Base-by-base conservation (phyloP, 2,888 invertebrate genomes). In the Epirrhoe alternata region DNA sequence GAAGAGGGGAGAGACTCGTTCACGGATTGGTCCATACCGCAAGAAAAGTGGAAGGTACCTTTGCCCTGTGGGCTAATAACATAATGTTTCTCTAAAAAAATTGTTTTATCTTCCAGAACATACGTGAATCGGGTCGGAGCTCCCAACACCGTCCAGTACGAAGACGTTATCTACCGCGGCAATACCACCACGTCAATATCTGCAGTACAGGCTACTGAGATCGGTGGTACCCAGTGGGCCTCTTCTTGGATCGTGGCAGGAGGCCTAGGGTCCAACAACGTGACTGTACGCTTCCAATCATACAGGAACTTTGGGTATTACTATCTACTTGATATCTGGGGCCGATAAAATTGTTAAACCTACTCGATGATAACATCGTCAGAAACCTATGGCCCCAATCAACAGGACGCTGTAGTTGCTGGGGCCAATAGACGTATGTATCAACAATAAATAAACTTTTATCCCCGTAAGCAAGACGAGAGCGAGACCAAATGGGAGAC, bases 241-340 rank as follows among this genome's bases (percentile, higher is more conserved):
- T 70, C 69, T 0, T 83, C 85, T 0, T 81, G 80, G 72, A 70
- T 91, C 5, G 45, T 81, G 0, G 71, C 24, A 0, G 86, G 86
- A 0, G 90, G 90, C 0, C 42, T 88, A 0, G 82, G 84, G 0
- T 68, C 71, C 31, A 84, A 74, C 63, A 84, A 86, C 17, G 86
- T 79, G 0, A 88, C 87, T 0, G 65, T 91, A 1, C 74, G 90
- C 16, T 78, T 86, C 4, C 84, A 86, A 12, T 82, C 88, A 0
- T 75, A 80, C 0, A 77, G 81, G 1, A 86, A 90, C 0, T 84
- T 82, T 17, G 91, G 91, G 0, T 92, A 84, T 61, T 83, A 91
- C 66, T 91, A 88, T 65, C 66, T 77, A 0, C 68, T 90, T 1
- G 86, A 86, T 6, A 76, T 91, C 52, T 90, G 86, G 85, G 90